Evolutionary conservation across 2,113 vertebrate species (phyloP), one percentile per base, ranked within the genome.

Genomic region (Hemiscyllium ocellatum): DNA sequence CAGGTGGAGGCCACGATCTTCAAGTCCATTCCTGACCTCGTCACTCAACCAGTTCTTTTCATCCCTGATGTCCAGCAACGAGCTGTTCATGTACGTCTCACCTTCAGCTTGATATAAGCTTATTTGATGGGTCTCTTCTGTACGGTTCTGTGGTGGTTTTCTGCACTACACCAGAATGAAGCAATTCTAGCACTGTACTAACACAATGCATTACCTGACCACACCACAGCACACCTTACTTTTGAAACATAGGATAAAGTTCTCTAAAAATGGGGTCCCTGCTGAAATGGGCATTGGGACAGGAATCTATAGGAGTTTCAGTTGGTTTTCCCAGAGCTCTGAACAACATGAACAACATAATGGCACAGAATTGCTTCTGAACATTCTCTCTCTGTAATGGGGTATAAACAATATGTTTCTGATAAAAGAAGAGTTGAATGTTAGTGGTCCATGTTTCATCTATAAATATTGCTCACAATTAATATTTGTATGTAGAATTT

Each of bases 11-110:
- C 99, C 97, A 99, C 99, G 0, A 96, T 98, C 96, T 99, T 99
- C 97, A 99, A 99, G 97, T 98, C 98, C 96, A 98, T 99, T 97
- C 96, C 96, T 0, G 99, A 99, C 95, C 97, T 98, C 0, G 99
- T 99, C 96, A 99, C 99, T 0, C 99, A 99, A 97, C 99, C 99
- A 0, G 98, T 99, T 52, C 99, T 99, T 33, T 99, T 99, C 97
- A 99, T 99, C 66, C 99, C 99, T 0, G 99, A 99, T 0, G 97
- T 99, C 96, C 99, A 99, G 95, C 99, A 99, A 97, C 98, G 99
- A 83, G 97, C 97, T 24, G 95, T 97, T 95, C 99, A 99, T 0
- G 99, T 99, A 97, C 97, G 99, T 98, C 96, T 37, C 96, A 69
- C 24, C 56, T 61, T 90, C 33, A 17, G 3, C 72, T 70, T 42